A percentile compares a stretch with the other conserved stretches of the same genome.
These are phyloP conservation scores for Drosophila koepferae DNA, from an alignment of 2,888 invertebrate species.

Conservation along the genomic window DNA sequence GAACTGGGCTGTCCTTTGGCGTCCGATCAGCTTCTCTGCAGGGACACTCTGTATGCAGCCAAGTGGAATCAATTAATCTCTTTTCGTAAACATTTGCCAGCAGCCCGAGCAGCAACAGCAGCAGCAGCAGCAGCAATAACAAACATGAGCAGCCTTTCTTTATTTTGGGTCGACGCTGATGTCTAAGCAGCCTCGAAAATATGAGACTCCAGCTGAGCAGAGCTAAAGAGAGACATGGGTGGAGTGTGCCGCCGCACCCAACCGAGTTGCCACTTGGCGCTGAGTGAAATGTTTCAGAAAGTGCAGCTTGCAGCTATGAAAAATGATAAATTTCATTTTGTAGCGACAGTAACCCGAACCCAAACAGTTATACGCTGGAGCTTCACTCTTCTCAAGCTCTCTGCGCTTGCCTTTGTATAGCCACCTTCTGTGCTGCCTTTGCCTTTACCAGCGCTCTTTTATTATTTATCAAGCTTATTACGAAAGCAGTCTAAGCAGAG, in stretches of 20 bases:
- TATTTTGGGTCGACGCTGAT: constrained; percentile 48
- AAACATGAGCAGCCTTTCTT: constrained; percentile 46
- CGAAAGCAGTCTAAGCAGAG: constrained; percentile 55
- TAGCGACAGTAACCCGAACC: constrained; percentile 56
- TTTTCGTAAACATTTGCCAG: constrained; percentile 78
- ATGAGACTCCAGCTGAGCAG: constrained; percentile 48
- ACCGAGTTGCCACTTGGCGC: constrained; percentile 41
- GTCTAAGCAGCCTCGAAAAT: constrained; percentile 77
- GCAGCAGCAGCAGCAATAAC: constrained; percentile 41
- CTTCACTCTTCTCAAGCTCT: not conserved
- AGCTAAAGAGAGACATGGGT: not conserved
- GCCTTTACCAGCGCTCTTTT: constrained; percentile 59
- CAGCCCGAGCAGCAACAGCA: constrained; percentile 29
- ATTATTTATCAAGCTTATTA: constrained; percentile 82
- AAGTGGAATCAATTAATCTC: constrained; percentile 82
- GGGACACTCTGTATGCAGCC: constrained; percentile 76
- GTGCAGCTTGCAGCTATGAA: constrained; percentile 81
- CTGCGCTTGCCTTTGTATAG: not conserved
- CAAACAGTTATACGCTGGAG: not conserved
- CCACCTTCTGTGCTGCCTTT: constrained; percentile 22
- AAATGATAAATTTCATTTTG: constrained; percentile 79
- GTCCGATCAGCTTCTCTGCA: constrained; percentile 35
- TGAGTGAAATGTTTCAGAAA: constrained; percentile 82
- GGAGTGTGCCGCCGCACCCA: not conserved
- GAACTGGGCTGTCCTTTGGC: constrained; percentile 13